Conservation (phyloP, 2,888 invertebrate genomes). For the Patella caerulea region DNA sequence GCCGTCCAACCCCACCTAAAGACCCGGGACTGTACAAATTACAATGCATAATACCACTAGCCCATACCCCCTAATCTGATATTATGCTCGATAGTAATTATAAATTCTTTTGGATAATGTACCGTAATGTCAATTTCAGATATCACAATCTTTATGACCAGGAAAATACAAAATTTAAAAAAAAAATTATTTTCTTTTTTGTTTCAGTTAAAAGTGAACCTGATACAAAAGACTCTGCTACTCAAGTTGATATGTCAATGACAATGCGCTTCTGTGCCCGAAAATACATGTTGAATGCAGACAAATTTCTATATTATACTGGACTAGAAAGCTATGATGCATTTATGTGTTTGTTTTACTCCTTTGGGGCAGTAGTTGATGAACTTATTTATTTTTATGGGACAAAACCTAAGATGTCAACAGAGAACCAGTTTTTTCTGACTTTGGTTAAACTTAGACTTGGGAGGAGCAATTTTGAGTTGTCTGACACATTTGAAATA, state of each 20-base stretch:
- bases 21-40: too few relatives aligned
- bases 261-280: neutral
- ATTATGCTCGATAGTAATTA: too few relatives aligned
- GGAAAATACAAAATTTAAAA: too few relatives aligned
- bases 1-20: too few relatives aligned
- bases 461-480: slow-evolving; percentile 35
- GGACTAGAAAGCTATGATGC: slow-evolving; percentile 18
- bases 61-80: too few relatives aligned
- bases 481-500: slow-evolving; percentile 35
- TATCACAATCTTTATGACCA: too few relatives aligned
- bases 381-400: slow-evolving; percentile 26
- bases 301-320: slow-evolving; percentile 16
- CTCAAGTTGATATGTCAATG: neutral
- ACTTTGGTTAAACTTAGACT: slow-evolving; percentile 34
- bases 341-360: slow-evolving; percentile 18
- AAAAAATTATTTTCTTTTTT: neutral
- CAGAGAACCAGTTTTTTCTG: slow-evolving; percentile 34
- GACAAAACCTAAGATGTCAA: slow-evolving; percentile 19
- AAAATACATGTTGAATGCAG: neutral
- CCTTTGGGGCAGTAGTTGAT: slow-evolving; percentile 18
- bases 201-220: neutral
- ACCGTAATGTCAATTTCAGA: too few relatives aligned
- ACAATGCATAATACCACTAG: too few relatives aligned
- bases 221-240: neutral
- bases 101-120: too few relatives aligned